Conservation (phyloP, 2,113 vertebrate genomes). For the Petrocephalus microphthalmus region DNA sequence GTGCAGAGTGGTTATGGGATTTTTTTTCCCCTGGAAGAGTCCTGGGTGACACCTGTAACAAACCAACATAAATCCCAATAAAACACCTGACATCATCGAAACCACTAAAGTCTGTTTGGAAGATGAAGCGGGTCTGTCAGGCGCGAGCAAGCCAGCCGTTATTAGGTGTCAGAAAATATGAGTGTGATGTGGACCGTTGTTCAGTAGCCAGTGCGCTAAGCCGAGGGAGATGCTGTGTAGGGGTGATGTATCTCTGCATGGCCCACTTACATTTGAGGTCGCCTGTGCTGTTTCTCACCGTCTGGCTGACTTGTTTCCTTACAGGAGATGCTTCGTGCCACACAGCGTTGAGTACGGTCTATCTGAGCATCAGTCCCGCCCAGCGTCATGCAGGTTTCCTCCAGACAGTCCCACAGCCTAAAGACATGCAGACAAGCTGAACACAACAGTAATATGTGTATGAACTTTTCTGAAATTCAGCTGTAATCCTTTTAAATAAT, state of each 20-base stretch:
- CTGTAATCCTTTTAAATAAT: background rate
- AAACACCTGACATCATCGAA: conserved; percentile 11
- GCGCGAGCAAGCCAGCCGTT: conserved; percentile 7
- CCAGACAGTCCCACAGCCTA: background rate
- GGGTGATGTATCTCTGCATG: background rate
- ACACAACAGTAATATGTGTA: background rate
- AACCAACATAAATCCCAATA: conserved; percentile 12
- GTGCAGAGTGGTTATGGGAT: background rate
- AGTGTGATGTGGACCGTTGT: background rate
- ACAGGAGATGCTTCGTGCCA: background rate
- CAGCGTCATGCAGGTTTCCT: background rate
- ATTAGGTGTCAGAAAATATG: conserved; percentile 24
- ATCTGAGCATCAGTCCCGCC: background rate
- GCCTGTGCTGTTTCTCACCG: too few species aligned
- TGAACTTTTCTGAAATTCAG: background rate
- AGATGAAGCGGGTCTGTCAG: conserved; percentile 19
- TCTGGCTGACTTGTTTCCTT: background rate
- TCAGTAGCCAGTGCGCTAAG: background rate
- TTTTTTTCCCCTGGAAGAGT: background rate
- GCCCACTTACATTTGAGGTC: background rate
- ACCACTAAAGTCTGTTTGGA: conserved; percentile 12
- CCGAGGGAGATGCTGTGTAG: background rate
- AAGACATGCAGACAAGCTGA: background rate
- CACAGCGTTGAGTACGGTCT: background rate
- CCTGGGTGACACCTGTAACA: conserved; percentile 1